Conservation (phyloP, 2,888 invertebrate species). For the Scaptodrosophila latifasciaeformis region DNA sequence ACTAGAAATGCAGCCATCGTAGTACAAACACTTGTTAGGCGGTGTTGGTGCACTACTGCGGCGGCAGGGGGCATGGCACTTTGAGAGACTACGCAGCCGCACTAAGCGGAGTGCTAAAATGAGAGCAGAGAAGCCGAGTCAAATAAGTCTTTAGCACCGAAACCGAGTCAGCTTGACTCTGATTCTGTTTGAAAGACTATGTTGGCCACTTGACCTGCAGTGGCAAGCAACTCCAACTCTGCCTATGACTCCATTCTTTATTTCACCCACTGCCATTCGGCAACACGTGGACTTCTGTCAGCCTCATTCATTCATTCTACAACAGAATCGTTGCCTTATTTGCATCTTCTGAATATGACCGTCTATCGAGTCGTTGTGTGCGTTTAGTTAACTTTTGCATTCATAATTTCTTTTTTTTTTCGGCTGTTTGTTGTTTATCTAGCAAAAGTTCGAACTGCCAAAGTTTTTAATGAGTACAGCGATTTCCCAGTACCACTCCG, state of each 20-base stretch:
- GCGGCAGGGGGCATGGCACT: neutral
- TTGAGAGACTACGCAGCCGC: slow-evolving; percentile 39
- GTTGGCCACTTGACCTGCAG: slow-evolving; percentile 53
- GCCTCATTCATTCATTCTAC: no score
- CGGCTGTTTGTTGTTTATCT: slow-evolving; percentile 46
- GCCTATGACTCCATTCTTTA: neutral
- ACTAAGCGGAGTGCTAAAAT: slow-evolving; percentile 36
- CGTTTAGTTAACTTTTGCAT: neutral
- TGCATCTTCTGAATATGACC: neutral
- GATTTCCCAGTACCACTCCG: neutral
- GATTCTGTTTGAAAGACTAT: neutral
- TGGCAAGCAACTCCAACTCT: neutral
- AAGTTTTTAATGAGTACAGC: slow-evolving; percentile 61
- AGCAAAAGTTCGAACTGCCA: slow-evolving; percentile 58
- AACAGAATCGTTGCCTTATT: no score
- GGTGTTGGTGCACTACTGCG: neutral
- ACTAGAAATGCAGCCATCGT: slow-evolving; percentile 32
- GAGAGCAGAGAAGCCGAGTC: slow-evolving; percentile 12
- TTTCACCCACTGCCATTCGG: neutral
- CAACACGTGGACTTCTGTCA: no score
- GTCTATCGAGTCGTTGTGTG: neutral
- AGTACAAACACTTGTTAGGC: slow-evolving; percentile 3
- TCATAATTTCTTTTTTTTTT: neutral
- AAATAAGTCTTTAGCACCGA: neutral
- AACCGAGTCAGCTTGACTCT: neutral